Evolutionary conservation across 2,888 invertebrate genomes (phyloP).

Genomic region (Entomobrya proxima): DNA sequence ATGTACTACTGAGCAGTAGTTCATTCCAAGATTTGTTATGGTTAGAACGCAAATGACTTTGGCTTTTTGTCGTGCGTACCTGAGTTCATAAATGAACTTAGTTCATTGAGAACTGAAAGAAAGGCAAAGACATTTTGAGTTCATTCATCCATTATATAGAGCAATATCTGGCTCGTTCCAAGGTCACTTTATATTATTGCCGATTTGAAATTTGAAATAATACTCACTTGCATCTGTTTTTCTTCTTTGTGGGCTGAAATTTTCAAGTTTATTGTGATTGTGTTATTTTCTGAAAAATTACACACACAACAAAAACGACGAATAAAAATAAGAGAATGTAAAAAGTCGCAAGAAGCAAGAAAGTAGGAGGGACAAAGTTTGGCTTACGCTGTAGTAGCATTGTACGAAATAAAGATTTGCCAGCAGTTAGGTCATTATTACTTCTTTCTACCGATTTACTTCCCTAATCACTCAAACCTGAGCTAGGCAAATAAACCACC

Average conservation of each 20-base stretch:
- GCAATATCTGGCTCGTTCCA: constrained; percentile 58
- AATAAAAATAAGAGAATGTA: neutral
- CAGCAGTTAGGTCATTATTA: constrained; percentile 11
- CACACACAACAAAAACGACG: neutral
- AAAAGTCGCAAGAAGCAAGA: neutral
- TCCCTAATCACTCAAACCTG: constrained; percentile 27
- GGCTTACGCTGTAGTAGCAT: neutral
- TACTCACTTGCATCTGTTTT: neutral
- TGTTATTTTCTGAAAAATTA: constrained; percentile 29
- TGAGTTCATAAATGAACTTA: neutral
- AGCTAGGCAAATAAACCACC: constrained; percentile 33
- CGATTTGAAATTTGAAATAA: too few species aligned
- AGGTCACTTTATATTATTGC: constrained; percentile 34
- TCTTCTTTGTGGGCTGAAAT: neutral
- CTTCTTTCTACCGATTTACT: constrained; percentile 2
- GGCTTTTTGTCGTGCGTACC: neutral
- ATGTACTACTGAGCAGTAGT: neutral
- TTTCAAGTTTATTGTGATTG: constrained; percentile 10
- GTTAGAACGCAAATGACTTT: neutral
- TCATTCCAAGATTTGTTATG: constrained; percentile 23
- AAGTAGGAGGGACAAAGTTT: constrained; percentile 23
- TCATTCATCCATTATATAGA: constrained; percentile 22
- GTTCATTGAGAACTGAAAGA: neutral
- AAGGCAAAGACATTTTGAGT: neutral
- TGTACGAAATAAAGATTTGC: neutral